A percentile compares a stretch with the other conserved stretches of the same genome.
Conservation (phyloP, 1,140 invertebrate species). For the Dendrolimus kikuchii region DNA sequence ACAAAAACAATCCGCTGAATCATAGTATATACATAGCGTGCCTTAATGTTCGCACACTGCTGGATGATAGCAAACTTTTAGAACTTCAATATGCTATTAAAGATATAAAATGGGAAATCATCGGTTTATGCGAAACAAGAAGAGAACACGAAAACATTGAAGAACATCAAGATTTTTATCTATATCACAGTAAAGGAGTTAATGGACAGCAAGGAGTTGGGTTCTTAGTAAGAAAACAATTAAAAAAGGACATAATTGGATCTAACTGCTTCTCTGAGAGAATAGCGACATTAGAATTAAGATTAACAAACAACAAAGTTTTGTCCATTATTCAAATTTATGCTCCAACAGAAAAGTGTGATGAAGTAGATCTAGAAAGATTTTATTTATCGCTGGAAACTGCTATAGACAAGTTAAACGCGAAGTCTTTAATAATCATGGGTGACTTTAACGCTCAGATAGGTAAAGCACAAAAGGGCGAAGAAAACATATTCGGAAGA, state of each 20-base stretch:
- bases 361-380: slow-evolving; percentile 5
- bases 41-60: slow-evolving; percentile 18
- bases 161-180: slow-evolving; percentile 16
- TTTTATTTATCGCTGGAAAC: slow-evolving; percentile 10
- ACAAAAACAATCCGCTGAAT: neutral
- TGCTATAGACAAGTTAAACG: slow-evolving; percentile 3
- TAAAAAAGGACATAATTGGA: slow-evolving; percentile 12
- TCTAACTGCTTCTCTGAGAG: slow-evolving; percentile 15
- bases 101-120: slow-evolving; percentile 17
- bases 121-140: slow-evolving; percentile 20
- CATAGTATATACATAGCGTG: slow-evolving; percentile 7
- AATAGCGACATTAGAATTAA: slow-evolving; percentile 11
- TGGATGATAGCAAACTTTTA: slow-evolving; percentile 12
- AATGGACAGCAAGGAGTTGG: slow-evolving; percentile 20
- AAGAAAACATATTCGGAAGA: slow-evolving; percentile 9
- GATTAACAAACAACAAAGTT: slow-evolving; percentile 2
- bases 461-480: slow-evolving; percentile 10
- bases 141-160: slow-evolving; percentile 15
- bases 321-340: slow-evolving; percentile 13
- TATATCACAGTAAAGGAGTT: slow-evolving; percentile 11
- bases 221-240: slow-evolving; percentile 18
- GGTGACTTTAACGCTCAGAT: slow-evolving; percentile 17
- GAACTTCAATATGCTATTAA: slow-evolving; percentile 14
- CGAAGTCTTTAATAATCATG: slow-evolving; percentile 11
- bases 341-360: slow-evolving; percentile 12